These are phyloP conservation scores for Microtus richardsoni DNA, from an alignment of 2,113 vertebrate species.

Conservation along the genomic window DNA sequence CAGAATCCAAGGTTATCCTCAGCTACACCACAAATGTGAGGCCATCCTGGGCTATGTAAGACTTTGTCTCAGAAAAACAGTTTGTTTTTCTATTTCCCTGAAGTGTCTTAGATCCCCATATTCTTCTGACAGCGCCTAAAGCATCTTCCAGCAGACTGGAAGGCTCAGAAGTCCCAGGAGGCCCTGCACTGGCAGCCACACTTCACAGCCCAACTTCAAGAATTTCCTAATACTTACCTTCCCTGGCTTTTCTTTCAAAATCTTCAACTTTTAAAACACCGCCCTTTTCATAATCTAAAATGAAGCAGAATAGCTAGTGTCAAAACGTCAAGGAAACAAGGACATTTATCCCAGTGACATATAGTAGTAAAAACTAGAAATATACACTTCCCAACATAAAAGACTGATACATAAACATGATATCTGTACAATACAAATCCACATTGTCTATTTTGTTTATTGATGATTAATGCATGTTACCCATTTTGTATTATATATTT, in stretches of 20 bases:
- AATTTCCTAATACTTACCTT: constrained; percentile 89
- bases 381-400: neutral
- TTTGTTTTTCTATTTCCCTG: constrained; percentile 9
- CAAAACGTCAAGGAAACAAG: constrained; percentile 43
- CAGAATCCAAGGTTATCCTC: neutral
- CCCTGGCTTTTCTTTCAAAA: constrained; percentile 94
- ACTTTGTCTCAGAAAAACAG: neutral
- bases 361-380: constrained; percentile 53
- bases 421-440: constrained; percentile 1
- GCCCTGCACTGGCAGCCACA: neutral
- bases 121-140: neutral
- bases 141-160: neutral
- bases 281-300: constrained; percentile 92
- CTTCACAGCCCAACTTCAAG: neutral
- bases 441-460: neutral
- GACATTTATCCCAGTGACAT: constrained; percentile 29
- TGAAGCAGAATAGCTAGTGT: constrained; percentile 63
- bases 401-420: neutral
- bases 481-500: constrained; percentile 25
- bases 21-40: neutral
- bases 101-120: neutral
- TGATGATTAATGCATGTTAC: neutral
- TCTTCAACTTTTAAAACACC: constrained; percentile 93
- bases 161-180: neutral
- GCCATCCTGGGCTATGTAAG: neutral